phyloP scores from a whole-genome alignment of 2,888 invertebrate genomes.

The Rhingia campestris region DNA sequence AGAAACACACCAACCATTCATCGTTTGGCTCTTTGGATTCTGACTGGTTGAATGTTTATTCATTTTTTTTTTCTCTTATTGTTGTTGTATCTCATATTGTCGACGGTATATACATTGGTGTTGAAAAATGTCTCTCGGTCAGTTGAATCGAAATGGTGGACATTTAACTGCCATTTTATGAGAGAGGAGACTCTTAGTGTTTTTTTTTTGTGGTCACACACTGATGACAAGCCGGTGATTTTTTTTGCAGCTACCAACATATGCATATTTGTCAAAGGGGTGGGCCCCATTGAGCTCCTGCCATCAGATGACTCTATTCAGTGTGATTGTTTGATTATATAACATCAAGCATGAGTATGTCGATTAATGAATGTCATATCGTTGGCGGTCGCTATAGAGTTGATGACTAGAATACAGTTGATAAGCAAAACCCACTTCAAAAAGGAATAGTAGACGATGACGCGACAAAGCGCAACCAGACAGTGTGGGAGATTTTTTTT shows the following conservation, averaged over 20 bases:
- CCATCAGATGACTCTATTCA: slow-evolving; percentile 13
- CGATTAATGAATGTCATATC: slow-evolving; percentile 62
- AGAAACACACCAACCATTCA: slow-evolving; percentile 62
- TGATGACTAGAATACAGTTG: slow-evolving; percentile 46
- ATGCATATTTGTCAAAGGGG: slow-evolving; percentile 65
- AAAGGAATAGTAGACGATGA: slow-evolving; percentile 29
- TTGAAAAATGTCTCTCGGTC: slow-evolving; percentile 55
- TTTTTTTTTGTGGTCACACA: slow-evolving; percentile 12
- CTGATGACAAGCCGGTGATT: slow-evolving; percentile 16
- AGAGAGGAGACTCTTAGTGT: background rate
- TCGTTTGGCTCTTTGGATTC: slow-evolving; percentile 61
- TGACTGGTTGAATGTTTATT: slow-evolving; percentile 72
- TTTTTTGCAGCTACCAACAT: slow-evolving; percentile 33
- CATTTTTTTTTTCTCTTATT: slow-evolving; percentile 21
- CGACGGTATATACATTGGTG: slow-evolving; percentile 35
- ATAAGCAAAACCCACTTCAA: slow-evolving; percentile 66
- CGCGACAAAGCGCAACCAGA: slow-evolving; percentile 43
- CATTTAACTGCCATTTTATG: slow-evolving; percentile 72
- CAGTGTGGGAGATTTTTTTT: slow-evolving; percentile 66
- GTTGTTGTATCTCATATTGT: slow-evolving; percentile 12
- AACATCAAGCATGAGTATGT: slow-evolving; percentile 11
- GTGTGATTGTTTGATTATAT: slow-evolving; percentile 47
- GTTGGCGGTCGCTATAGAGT: background rate
- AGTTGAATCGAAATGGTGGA: slow-evolving; percentile 69
- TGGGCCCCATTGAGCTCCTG: slow-evolving; percentile 39